Base-by-base conservation (phyloP, 2,797 vertebrate genomes). In the Lithobates sylvaticus region DNA sequence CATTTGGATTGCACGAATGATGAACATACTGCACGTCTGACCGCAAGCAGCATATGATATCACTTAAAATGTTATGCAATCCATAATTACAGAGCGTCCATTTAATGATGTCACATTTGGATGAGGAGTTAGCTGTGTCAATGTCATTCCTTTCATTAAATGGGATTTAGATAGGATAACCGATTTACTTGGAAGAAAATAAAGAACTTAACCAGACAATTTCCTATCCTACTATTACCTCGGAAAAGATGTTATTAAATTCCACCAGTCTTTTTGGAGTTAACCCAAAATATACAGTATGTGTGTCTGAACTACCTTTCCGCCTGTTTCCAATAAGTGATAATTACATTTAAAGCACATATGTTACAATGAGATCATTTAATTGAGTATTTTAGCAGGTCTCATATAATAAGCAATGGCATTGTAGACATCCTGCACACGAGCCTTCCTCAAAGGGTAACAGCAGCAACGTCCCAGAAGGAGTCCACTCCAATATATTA, bases 311-410 rank as follows among this genome's bases (percentile, higher is more conserved):
- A 34, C 69, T 83, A 87, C 76, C 70, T 74, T 78, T 83, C 58
- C 58, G 86, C 74, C 86, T 87, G 81, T 70, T 77, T 86, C 65
- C 42, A 83, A 83, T 87, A 47, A 87, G 76, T 58, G 18, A 77
- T 87, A 69, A 87, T 87, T 79, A 69, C 61, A 87, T 87, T 87
- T 84, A 69, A 13, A 84, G 13, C 70, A 72, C 71, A 78, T 72
- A 83, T 50, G 44, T 75, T 47, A 18, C 65, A 39, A 47, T 83
- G 67, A 78, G 50, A 81, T 86, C 78, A 81, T 82, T 70, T 58
- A 10, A 71, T 76, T 82, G 61, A 34, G 65, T n/a, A 61, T 61
- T 61, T 61, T 61, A 61, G 21, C 54, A 61, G 54, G 23, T 61
- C 54, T 8, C 54, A n/a, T 61, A 61, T 61, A 58, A 58, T 21